Base-by-base conservation (phyloP, 2,797 vertebrate genomes). In the Eurystomus glaucurus region DNA sequence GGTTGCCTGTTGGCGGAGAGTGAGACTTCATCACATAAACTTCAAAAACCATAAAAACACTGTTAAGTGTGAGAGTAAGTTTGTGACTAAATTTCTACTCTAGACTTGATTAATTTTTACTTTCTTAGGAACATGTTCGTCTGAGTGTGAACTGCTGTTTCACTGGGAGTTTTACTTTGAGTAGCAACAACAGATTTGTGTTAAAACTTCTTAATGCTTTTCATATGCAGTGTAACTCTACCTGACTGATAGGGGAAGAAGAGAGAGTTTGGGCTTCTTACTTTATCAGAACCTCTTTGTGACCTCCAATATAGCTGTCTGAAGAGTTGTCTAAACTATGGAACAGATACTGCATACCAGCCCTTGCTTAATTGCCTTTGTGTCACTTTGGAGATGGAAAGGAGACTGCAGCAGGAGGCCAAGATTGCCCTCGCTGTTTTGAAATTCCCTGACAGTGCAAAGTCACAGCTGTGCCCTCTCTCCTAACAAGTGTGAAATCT, bases 391-490 rank as follows among this genome's bases (percentile, higher is more conserved):
- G 62, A 72, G 26, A 10, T 57, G 55, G 52, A 76, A 66, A 72
- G 71, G 29, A 62, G 43, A 50, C 62, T 68, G 8, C 37, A 50
- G 50, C 60, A 68, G 4, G 4, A 87, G 39, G 45, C 48, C 74
- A 55, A 93, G 45, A 10, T 52, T 87, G 39, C 62, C 41, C 35
- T 72, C 0, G 0, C 33, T 84, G 76, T 82, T 80, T 70, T 3
- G 20, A 52, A 95, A 68, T 96, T 86, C 85, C 62, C 83, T 90
- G 83, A 72, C 31, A 46, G 60, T 68, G 70, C 84, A 79, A 92
- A 94, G 88, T 92, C 52, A 77, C 62, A 92, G 75, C 86, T 89
- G 68, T 85, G 74, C 51, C 54, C 77, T 82, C 77, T 82, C 57
- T 85, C 60, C 70, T 74, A 37, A 72, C n/a, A 31, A 79, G 26